Conservation (phyloP, 2,797 vertebrate species). For the Catharus ustulatus region DNA sequence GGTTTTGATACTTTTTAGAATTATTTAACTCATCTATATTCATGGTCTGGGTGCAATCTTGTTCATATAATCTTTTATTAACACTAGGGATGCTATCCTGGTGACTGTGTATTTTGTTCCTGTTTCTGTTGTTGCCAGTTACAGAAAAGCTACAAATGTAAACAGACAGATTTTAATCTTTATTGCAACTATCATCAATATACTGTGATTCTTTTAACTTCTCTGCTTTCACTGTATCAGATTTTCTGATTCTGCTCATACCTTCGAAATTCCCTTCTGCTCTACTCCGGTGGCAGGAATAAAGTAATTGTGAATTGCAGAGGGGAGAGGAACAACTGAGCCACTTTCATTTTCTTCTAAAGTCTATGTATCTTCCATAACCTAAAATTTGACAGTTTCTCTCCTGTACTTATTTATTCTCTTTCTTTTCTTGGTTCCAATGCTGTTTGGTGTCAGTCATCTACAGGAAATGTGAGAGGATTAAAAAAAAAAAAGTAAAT, state of each 20-base stretch:
- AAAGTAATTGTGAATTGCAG: background rate
- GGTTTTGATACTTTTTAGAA: background rate
- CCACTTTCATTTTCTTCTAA: background rate
- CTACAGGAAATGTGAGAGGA: background rate
- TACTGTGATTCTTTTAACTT: background rate
- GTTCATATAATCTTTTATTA: background rate
- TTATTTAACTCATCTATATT: background rate
- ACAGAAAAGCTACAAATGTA: background rate
- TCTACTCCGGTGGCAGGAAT: background rate
- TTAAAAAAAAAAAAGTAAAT: background rate
- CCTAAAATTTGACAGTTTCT: background rate
- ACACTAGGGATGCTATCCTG: background rate
- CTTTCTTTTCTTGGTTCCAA: background rate
- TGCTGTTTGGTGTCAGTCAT: background rate
- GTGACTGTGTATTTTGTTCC: background rate
- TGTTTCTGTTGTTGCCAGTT: background rate
- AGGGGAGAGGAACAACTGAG: background rate
- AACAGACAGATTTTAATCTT: background rate
- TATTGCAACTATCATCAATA: background rate
- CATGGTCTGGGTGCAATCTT: background rate
- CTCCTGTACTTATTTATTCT: background rate
- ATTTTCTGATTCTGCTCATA: background rate
- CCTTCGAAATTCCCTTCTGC: background rate
- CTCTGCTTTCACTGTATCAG: background rate
- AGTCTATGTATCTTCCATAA: background rate